Base-by-base conservation (phyloP, 2,888 invertebrate genomes). In the Polydrusus pterygomalis region DNA sequence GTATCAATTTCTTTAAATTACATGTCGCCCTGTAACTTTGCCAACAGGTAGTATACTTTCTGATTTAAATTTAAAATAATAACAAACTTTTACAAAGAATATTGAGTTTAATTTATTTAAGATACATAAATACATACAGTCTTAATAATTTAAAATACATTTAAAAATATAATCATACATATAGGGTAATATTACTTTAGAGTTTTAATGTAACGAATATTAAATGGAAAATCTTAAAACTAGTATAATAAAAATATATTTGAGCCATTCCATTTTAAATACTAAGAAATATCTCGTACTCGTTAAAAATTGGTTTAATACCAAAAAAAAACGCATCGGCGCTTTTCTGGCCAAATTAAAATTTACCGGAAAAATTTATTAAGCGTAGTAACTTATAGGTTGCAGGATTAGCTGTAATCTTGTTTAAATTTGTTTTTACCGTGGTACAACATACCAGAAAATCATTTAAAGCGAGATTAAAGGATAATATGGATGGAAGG, bases 71-170 rank as follows among this genome's bases (percentile, higher is more conserved):
- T 9, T 56, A 56, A 56, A 56, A 56, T 15, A 56, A 20, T 6
- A n/a, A 47, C 15, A 51, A 30, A 17, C 15, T 15, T 8, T 17
- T 68, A 68, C 40, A 68, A 68, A 68, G 68, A 68, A 68, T 65
- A 65, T 34, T 54, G 18, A 38, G 17, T 67, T 67, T 67, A 38
- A 51, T 56, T 38, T 34, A 25, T 63, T 54, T 54, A 40, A 54
- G 2, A 43, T 54, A 68, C 68, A 68, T 56, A 67, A 30, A 54
- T 54, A 68, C 68, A 56, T 68, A 68, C 68, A 68, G 68, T 68
- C 68, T 68, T 68, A 68, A 67, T 54, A 34, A 11, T 67, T 51
- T 51, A 8, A 68, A 11, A 68, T 20, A 68, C 40, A 40, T 56
- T 68, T 56, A 7, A 60, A 60, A 60, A 60, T 34, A 67, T 65